These are phyloP conservation scores for Thymelicus lineola DNA, from an alignment of 2,888 invertebrate species.

Conservation along the genomic window DNA sequence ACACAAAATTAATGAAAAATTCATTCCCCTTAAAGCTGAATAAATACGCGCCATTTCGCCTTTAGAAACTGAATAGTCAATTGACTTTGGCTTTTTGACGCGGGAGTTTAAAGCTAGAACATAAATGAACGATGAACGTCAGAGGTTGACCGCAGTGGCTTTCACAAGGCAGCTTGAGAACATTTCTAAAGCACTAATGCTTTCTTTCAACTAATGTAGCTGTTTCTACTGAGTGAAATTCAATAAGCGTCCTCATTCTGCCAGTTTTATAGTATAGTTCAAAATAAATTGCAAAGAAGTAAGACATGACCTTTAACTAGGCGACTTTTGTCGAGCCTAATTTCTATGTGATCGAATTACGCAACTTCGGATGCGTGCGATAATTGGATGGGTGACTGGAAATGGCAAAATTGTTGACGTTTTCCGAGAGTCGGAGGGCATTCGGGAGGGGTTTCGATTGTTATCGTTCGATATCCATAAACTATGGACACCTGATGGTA, in stretches of 20 bases:
- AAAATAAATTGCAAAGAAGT: not conserved
- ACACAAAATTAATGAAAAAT: constrained; percentile 8
- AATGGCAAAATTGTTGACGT: no score
- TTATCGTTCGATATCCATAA: no score
- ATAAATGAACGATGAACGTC: constrained; percentile 12
- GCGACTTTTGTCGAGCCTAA: no score
- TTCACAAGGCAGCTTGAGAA: not conserved
- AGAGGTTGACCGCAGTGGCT: constrained; percentile 12
- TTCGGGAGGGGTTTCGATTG: no score
- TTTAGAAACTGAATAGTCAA: constrained; percentile 20
- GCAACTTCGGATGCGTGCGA: no score
- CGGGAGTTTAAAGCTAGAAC: constrained; percentile 1
- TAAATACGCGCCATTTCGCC: constrained; percentile 5
- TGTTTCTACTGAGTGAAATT: not conserved
- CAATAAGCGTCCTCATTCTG: constrained; percentile 4
- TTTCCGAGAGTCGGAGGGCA: no score
- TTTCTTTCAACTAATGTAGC: constrained; percentile 1
- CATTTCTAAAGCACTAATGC: not conserved
- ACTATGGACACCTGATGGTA: no score
- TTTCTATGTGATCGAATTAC: no score
- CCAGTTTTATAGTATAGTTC: not conserved
- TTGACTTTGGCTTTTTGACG: constrained; percentile 16
- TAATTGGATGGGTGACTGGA: no score
- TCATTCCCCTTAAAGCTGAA: constrained; percentile 1
- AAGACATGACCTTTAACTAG: not conserved